Percentiles rank a stretch among this genome's conserved stretches.
These are phyloP conservation scores for Umimayanthus kanabou DNA, from an alignment of 92 coral and sea anemone species.

Conservation along the genomic window DNA sequence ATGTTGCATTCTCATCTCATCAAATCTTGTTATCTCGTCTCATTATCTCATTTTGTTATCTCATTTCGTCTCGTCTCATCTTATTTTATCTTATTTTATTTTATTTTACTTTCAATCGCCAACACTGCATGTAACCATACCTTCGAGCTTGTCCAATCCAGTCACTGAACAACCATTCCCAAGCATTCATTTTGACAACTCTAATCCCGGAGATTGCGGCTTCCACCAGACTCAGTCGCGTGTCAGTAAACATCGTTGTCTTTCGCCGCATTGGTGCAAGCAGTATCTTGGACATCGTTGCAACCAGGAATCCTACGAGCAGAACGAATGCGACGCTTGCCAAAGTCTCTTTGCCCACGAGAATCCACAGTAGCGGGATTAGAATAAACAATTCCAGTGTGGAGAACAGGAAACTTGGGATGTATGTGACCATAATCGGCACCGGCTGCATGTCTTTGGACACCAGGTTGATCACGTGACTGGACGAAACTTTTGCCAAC, in stretches of 20 bases:
- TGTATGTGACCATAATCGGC: conserved; percentile 10
- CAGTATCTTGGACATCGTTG: neutral
- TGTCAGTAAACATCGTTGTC: conserved; percentile 15
- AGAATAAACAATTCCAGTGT: neutral
- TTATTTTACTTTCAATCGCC: neutral
- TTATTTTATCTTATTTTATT: neutral
- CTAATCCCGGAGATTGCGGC: conserved; percentile 29
- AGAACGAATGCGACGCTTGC: conserved; percentile 12
- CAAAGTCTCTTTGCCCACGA: conserved; percentile 26
- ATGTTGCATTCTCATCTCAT: no score
- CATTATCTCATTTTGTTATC: no score
- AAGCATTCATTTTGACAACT: conserved; percentile 31
- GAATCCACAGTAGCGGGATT: conserved; percentile 1
- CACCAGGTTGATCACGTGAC: conserved; percentile 27
- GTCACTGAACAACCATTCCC: conserved; percentile 28
- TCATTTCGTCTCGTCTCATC: no score
- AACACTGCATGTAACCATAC: neutral
- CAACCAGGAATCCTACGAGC: neutral
- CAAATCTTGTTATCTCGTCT: no score
- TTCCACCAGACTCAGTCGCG: conserved; percentile 2
- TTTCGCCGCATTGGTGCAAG: conserved; percentile 20
- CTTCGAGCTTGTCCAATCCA: conserved; percentile 25
- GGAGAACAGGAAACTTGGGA: neutral
- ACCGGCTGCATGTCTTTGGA: conserved; percentile 32
- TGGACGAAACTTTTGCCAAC: conserved; percentile 18